These are phyloP conservation scores for Asobara japonica DNA, from an alignment of 1,140 invertebrate genomes.

Conservation along the genomic window DNA sequence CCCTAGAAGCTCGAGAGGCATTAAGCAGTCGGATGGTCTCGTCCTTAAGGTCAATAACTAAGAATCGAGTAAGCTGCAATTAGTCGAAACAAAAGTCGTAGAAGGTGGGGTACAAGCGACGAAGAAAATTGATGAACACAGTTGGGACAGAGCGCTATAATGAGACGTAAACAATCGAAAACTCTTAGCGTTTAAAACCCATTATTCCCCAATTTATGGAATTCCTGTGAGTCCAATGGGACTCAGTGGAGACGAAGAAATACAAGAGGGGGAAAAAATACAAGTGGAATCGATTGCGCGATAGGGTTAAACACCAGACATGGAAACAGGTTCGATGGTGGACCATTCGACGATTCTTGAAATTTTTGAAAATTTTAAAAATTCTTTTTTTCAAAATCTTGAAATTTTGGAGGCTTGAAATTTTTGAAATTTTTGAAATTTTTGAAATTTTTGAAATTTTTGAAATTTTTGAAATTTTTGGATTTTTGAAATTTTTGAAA, in stretches of 20 bases:
- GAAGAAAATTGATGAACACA: not conserved
- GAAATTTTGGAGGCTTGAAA: too few species aligned
- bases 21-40: not conserved
- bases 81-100: constrained; percentile 1
- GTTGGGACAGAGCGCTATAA: constrained; percentile 1
- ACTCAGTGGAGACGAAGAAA: not conserved
- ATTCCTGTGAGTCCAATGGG: not conserved
- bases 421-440: too few species aligned
- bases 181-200: not conserved
- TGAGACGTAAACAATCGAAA: constrained; percentile 21
- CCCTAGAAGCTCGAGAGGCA: not conserved
- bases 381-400: too few species aligned
- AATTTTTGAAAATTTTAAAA: too few species aligned
- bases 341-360: too few species aligned
- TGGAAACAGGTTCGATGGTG: not conserved
- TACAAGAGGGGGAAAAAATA: too few species aligned
- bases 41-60: not conserved
- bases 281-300: not conserved
- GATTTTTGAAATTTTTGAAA: too few species aligned
- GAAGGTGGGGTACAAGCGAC: not conserved
- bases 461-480: too few species aligned
- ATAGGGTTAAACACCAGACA: not conserved
- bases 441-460: too few species aligned
- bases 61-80: not conserved
- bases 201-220: not conserved